Conservation (phyloP, 2,797 vertebrate genomes). For the Microchirus variegatus region DNA sequence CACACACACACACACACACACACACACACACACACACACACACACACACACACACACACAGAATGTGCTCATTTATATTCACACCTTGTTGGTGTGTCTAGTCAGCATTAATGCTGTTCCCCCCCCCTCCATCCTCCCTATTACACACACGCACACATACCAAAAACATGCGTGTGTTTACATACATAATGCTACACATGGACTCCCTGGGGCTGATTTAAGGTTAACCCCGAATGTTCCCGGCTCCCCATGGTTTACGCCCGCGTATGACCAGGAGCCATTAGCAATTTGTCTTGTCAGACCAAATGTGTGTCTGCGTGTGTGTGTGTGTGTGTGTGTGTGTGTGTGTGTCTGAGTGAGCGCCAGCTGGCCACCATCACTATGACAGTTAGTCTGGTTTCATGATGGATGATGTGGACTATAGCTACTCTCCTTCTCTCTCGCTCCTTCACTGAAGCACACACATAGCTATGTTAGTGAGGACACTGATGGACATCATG, state of each 20-base stretch:
- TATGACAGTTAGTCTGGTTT: slow-evolving; percentile 70
- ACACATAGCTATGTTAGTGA: slow-evolving; percentile 2
- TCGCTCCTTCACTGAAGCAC: slow-evolving; percentile 9
- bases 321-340: slow-evolving; percentile 29
- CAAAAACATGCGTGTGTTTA: slow-evolving; percentile 38
- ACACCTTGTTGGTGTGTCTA: slow-evolving; percentile 32
- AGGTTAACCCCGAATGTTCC: slow-evolving; percentile 67
- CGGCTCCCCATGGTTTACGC: slow-evolving; percentile 50
- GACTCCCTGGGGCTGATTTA: slow-evolving; percentile 66
- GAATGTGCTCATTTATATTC: slow-evolving; percentile 19
- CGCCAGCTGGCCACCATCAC: slow-evolving; percentile 74
- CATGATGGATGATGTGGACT: slow-evolving; percentile 74
- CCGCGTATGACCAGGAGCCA: slow-evolving; percentile 48
- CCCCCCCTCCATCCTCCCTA: slow-evolving; percentile 22
- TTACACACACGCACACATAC: slow-evolving; percentile 11
- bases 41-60: not conserved
- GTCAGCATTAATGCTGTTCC: slow-evolving; percentile 59
- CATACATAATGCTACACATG: slow-evolving; percentile 40
- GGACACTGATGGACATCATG: too few species aligned
- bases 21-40: not conserved
- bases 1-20: not conserved
- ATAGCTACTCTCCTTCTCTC: slow-evolving; percentile 47
- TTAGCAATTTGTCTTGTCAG: slow-evolving; percentile 73
- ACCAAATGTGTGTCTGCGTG: slow-evolving; percentile 35
- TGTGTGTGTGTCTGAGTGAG: slow-evolving; percentile 38